Percentiles rank a stretch among this genome's conserved stretches.
Conservation (phyloP, 2,113 vertebrate genomes). For the Lates calcarifer region DNA sequence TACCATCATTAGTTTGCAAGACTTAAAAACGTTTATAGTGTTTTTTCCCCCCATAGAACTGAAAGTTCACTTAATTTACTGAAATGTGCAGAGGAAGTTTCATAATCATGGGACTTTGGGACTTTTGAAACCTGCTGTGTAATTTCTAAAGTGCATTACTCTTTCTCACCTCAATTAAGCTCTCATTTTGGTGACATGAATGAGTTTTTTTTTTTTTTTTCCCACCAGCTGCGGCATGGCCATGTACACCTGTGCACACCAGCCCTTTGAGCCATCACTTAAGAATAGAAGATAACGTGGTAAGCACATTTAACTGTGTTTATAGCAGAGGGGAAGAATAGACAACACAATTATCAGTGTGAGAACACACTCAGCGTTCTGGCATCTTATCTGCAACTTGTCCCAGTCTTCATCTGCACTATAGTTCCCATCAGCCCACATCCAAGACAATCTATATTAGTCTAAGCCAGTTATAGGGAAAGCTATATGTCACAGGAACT, state of each 20-base stretch:
- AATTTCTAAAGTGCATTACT: not conserved
- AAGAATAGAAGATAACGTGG: not conserved
- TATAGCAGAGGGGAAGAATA: not conserved
- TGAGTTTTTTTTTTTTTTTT: not conserved
- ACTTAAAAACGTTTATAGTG: not conserved
- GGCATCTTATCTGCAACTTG: conserved; percentile 40
- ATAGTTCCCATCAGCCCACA: conserved; percentile 12
- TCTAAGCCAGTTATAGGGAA: not conserved
- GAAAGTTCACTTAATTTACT: not conserved
- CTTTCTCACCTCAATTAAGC: not conserved
- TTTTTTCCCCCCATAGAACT: not conserved
- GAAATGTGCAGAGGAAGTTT: conserved; percentile 48
- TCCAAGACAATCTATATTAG: not conserved
- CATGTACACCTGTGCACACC: not conserved
- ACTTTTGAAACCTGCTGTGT: conserved; percentile 40
- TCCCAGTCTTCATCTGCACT: not conserved
- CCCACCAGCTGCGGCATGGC: not conserved
- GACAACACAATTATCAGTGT: conserved; percentile 29
- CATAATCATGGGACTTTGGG: conserved; percentile 11
- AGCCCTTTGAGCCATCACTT: not conserved
- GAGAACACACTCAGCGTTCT: conserved; percentile 39
- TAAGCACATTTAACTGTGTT: not conserved
- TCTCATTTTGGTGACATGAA: not conserved
- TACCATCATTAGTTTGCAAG: not conserved
- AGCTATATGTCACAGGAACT: not conserved